These are phyloP conservation scores for Rhagonycha lutea DNA, from an alignment of 2,888 invertebrate species.

Conservation along the genomic window DNA sequence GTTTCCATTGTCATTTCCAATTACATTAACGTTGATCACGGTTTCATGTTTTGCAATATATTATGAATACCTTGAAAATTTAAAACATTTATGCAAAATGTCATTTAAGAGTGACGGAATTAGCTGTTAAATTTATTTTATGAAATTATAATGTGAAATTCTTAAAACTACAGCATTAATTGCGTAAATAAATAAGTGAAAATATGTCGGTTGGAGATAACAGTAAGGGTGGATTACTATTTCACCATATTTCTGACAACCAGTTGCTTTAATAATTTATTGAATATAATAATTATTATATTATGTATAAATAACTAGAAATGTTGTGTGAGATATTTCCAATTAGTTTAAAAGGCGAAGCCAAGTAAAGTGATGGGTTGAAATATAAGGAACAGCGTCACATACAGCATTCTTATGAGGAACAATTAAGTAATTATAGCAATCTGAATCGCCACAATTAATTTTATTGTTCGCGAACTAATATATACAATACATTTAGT, in stretches of 20 bases:
- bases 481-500: conserved; percentile 16
- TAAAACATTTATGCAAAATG: no score
- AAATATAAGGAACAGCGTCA: conserved; percentile 42
- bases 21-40: not conserved
- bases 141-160: not conserved
- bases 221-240: not conserved
- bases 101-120: no score
- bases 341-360: conserved; percentile 38
- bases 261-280: not conserved
- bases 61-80: no score
- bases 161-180: not conserved
- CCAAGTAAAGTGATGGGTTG: conserved; percentile 27
- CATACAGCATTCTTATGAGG: conserved; percentile 44
- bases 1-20: not conserved
- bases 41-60: not conserved
- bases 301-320: not conserved
- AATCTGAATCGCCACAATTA: not conserved
- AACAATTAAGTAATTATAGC: conserved; percentile 24
- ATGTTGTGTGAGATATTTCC: conserved; percentile 39
- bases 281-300: not conserved
- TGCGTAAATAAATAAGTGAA: not conserved
- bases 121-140: not conserved
- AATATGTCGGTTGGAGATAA: not conserved
- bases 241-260: not conserved
- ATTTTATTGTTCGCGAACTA: conserved; percentile 20